Evolutionary conservation across 2,888 invertebrate genomes (phyloP), one percentile per base, ranked within the genome.

Genomic region (Smittia sp.): DNA sequence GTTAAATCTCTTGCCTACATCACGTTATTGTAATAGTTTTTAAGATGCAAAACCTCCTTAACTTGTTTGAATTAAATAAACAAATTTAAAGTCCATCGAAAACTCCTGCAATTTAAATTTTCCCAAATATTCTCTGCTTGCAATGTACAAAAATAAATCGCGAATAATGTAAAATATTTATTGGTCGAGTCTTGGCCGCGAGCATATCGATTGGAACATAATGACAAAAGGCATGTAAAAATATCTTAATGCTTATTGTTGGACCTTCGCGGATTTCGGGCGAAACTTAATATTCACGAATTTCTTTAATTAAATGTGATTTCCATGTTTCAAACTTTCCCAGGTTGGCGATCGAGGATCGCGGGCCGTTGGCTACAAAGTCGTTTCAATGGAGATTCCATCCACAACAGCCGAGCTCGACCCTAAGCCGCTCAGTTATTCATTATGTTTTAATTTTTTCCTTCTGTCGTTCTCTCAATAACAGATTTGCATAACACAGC

Each of bases 121-220:
- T n/a, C n/a, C n/a, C n/a, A n/a, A n/a, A n/a, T n/a, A n/a, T 7
- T 39, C 13, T 39, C 15, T 46, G 46, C 15, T 46, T 6, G 22
- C 18, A 58, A 70, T 54, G 69, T 32, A 70, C 4, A 24, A 25
- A 52, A 69, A 70, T 7, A 18, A 70, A 70, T 70, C 69, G 52
- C 41, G 32, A 32, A 54, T 54, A 46, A 70, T 70, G 69, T 54
- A 15, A 70, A 32, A 52, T 52, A 54, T 70, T 70, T 68, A 68
- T 68, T 70, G 69, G 69, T 22, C 22, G 11, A 38, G 38, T 58
- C 9, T 58, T 58, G 46, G n/a, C n/a, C 15, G 4, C 9, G 22
- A 58, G 22, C 58, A 70, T 70, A 70, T 39, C 69, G 69, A 70
- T 70, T 68, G 25, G 25, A 24, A 58, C 58, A 65, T n/a, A 70